These are phyloP conservation scores for Epinephelus lanceolatus DNA, from an alignment of 2,113 vertebrate species.

Conservation along the genomic window DNA sequence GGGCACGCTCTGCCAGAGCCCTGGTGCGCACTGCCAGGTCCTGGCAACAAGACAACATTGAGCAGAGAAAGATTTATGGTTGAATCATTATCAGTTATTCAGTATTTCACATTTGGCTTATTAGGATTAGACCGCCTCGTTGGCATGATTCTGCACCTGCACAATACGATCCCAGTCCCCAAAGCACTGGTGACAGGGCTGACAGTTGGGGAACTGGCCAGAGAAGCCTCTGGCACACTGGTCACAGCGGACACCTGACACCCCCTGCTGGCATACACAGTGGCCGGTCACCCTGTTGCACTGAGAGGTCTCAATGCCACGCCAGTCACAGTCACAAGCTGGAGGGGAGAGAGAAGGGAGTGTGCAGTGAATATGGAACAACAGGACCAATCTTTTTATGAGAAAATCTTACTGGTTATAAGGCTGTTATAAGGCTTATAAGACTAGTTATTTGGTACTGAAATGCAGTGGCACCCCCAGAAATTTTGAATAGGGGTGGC, in stretches of 20 bases:
- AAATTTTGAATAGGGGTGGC: too few relatives aligned
- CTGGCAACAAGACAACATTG: conserved; percentile 65
- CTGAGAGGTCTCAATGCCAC: conserved; percentile 90
- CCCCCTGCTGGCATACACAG: conserved; percentile 91
- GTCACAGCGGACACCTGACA: conserved; percentile 96
- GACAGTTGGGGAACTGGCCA: conserved; percentile 91
- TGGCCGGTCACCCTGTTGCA: conserved; percentile 92
- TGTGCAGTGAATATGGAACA: background rate
- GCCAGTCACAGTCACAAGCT: conserved; percentile 96
- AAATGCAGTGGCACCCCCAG: too few relatives aligned
- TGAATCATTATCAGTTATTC: background rate
- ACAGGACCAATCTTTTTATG: background rate
- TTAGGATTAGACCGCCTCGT: background rate
- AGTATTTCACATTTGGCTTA: background rate
- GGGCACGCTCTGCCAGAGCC: conserved; percentile 84
- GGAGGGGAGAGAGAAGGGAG: background rate
- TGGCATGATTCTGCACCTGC: conserved; percentile 69
- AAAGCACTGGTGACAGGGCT: conserved; percentile 95
- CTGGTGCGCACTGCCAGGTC: conserved; percentile 89
- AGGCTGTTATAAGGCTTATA: background rate
- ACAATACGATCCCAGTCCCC: conserved; percentile 98
- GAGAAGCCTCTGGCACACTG: conserved; percentile 96
- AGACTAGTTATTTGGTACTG: background rate
- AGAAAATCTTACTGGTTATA: background rate
- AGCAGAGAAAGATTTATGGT: background rate